Conservation (phyloP, 2,888 invertebrate genomes). For the Oasisia sp. region DNA sequence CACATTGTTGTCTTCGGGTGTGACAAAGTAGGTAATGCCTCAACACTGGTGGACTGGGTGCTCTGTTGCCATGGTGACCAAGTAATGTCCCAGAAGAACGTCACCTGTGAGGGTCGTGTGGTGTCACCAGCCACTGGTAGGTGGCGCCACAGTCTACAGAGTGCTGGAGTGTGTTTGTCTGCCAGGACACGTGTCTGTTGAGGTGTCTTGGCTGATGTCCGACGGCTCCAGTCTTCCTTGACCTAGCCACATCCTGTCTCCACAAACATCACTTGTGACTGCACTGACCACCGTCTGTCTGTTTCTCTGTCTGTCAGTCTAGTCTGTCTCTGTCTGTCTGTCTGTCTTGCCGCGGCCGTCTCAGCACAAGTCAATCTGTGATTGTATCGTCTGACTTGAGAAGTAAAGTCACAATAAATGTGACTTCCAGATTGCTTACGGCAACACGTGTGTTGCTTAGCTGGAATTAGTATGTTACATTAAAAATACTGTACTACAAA, state of each 20-base stretch:
- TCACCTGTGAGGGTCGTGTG: background rate
- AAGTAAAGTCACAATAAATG: background rate
- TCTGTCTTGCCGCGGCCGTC: background rate
- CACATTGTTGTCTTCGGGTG: too few species aligned
- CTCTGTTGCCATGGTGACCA: too few species aligned
- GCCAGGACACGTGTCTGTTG: background rate
- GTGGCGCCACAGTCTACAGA: background rate
- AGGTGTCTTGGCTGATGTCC: background rate
- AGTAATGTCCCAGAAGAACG: too few species aligned
- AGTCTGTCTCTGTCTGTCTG: too few species aligned
- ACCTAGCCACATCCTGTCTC: background rate
- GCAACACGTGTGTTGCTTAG: background rate
- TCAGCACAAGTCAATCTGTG: too few species aligned
- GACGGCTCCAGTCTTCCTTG: background rate
- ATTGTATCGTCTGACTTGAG: too few species aligned
- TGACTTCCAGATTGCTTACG: background rate
- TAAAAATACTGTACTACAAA: background rate
- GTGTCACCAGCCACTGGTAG: background rate
- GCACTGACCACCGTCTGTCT: too few species aligned
- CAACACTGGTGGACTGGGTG: background rate
- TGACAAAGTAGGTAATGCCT: too few species aligned
- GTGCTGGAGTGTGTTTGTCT: background rate
- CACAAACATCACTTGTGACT: background rate
- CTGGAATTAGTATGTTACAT: background rate
- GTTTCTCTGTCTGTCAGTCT: too few species aligned